Base-by-base conservation (phyloP, 2,888 invertebrate species). In the Girardia tigrina region DNA sequence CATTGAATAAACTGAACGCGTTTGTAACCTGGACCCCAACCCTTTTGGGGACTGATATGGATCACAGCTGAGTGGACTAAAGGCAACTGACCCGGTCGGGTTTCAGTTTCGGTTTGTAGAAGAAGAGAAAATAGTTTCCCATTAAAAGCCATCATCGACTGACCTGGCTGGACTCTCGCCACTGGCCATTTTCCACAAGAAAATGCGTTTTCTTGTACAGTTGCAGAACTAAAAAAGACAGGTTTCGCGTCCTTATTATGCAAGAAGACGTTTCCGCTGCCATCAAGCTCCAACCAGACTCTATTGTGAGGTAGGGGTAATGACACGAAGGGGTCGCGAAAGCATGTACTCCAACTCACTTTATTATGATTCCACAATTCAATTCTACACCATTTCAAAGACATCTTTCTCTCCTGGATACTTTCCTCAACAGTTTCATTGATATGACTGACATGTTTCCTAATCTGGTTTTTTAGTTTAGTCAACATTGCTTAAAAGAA, bases 301-400 rank as follows among this genome's bases (percentile, higher is more conserved):
- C 4, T 6, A 56, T 56, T 56, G n/a, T 56, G 56, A 8, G 56
- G 56, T 20, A 8, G 20, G n/a, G 56, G 56, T 56, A 56, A 56
- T 2, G 56, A 23, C n/a, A 56, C 56, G n/a, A 56, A n/a, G n/a
- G n/a, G n/a, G 4, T 56, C 56, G n/a, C 23, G 23, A 2, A 56
- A 23, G 23, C 23, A 56, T 56, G 56, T 23, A 56, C 56, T 56
- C 56, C 4, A 56, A 16, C 23, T 56, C 6, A 56, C 56, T 12
- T 56, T 56, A 23, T 56, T 56, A 56, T 56, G n/a, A 56, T 8
- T 56, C 56, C 56, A 56, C n/a, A 56, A 56, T 56, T 56, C 56
- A n/a, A 56, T 56, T 56, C 56, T 56, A 56, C 56, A 8, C 56
- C 56, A 56, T n/a, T n/a, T n/a, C n/a, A n/a, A n/a, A 2, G 56